A percentile compares a stretch with the other conserved stretches of the same genome.
Evolutionary conservation across 1,140 invertebrate genomes (phyloP).

Genomic region (Drosophila sechellia): DNA sequence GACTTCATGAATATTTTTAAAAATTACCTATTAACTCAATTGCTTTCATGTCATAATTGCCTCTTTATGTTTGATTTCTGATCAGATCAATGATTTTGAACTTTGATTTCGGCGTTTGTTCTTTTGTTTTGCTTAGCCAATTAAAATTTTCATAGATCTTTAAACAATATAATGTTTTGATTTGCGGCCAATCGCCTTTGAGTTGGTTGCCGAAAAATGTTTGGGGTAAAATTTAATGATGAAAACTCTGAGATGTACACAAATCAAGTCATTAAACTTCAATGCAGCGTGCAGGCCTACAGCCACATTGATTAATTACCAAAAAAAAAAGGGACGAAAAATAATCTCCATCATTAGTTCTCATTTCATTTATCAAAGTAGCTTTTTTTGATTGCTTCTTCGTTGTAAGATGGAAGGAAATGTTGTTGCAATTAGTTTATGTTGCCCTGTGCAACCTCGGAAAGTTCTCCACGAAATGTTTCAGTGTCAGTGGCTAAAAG

Average conservation of each 20-base stretch:
- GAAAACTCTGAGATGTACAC: slow-evolving; percentile 14
- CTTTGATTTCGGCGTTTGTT: not conserved
- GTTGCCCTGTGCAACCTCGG: slow-evolving; percentile 43
- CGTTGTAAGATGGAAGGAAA: slow-evolving; percentile 20
- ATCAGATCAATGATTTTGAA: slow-evolving; percentile 14
- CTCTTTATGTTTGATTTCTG: slow-evolving; percentile 14
- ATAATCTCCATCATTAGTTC: slow-evolving; percentile 37
- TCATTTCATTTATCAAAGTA: slow-evolving; percentile 59
- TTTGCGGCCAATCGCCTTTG: slow-evolving; percentile 38
- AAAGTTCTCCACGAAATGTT: slow-evolving; percentile 38
- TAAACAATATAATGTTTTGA: slow-evolving; percentile 26
- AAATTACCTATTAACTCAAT: not conserved
- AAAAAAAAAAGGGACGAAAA: not conserved
- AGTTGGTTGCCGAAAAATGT: slow-evolving; percentile 8
- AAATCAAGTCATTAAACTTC: slow-evolving; percentile 22
- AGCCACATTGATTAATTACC: slow-evolving; percentile 35
- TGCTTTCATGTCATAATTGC: not conserved
- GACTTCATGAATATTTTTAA: slow-evolving; percentile 44
- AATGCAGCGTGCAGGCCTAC: not conserved
- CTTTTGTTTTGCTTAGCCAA: not conserved
- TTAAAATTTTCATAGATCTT: not conserved
- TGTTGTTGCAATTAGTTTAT: slow-evolving; percentile 70
- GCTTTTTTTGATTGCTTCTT: slow-evolving; percentile 37
- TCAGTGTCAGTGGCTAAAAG: slow-evolving; percentile 44
- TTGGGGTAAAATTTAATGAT: slow-evolving; percentile 2